phyloP scores from a whole-genome alignment of 2,113 vertebrate genomes.

The Beaufortia kweichowensis region DNA sequence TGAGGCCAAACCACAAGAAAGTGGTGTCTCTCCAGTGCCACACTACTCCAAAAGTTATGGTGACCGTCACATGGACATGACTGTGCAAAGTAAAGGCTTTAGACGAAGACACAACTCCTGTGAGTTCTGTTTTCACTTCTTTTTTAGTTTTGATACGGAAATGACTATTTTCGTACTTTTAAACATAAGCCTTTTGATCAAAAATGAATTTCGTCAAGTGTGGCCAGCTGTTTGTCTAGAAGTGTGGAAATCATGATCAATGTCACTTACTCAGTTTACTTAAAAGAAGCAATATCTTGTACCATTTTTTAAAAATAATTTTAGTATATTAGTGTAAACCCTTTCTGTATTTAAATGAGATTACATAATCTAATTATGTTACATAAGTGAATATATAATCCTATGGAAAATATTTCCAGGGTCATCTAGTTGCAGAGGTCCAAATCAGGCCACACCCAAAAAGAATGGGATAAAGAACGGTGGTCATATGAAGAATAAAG shows the following conservation, averaged over 20 bases:
- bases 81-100: conserved; percentile 86
- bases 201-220: no score
- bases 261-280: no score
- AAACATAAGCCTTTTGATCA: no score
- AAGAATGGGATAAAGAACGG: conserved; percentile 93
- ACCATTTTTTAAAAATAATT: no score
- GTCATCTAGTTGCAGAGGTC: conserved; percentile 91
- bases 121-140: conserved; percentile 69
- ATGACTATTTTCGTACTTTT: no score
- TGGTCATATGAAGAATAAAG: conserved; percentile 86
- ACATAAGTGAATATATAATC: no score
- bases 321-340: no score
- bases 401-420: conserved; percentile 74
- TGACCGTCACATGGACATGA: conserved; percentile 82
- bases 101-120: conserved; percentile 94
- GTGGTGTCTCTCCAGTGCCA: conserved; percentile 77
- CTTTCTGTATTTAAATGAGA: no score
- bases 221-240: no score
- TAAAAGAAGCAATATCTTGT: no score
- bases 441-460: conserved; percentile 89
- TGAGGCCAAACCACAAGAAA: conserved; percentile 71
- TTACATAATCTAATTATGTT: no score
- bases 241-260: no score
- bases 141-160: not conserved
- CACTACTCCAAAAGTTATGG: conserved; percentile 90